phyloP scores from a whole-genome alignment of 1,140 invertebrate species.

The Drosophila nebulosa region DNA sequence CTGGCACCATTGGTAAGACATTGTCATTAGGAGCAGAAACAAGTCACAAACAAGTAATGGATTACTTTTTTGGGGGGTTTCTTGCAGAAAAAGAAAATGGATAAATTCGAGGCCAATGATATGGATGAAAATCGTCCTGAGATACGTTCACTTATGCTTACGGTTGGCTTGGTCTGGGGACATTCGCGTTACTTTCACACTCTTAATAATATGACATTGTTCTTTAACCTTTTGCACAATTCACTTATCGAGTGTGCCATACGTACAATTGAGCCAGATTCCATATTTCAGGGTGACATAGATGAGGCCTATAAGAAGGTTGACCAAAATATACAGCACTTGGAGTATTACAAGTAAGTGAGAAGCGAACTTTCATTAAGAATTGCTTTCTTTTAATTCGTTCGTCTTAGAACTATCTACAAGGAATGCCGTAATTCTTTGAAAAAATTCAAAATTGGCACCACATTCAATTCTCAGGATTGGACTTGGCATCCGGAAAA shows the following conservation, averaged over 20 bases:
- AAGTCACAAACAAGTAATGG: not conserved
- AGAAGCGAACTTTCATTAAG: not conserved
- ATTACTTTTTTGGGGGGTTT: not conserved
- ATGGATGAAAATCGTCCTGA: conserved; percentile 84
- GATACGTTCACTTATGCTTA: conserved; percentile 86
- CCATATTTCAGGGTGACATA: conserved; percentile 86
- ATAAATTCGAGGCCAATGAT: conserved; percentile 86
- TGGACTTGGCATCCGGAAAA: conserved; percentile 87
- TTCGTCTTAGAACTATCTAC: conserved; percentile 79
- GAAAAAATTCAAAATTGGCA: conserved; percentile 66
- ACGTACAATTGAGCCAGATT: conserved; percentile 81
- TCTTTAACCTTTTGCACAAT: conserved; percentile 88
- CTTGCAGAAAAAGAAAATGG: conserved; percentile 82
- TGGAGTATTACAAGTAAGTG: conserved; percentile 80
- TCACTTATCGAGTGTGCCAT: conserved; percentile 84
- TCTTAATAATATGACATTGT: conserved; percentile 87
- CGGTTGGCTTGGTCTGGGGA: conserved; percentile 91
- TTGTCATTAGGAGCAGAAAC: not conserved
- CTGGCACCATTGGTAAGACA: conserved; percentile 83
- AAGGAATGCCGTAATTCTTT: conserved; percentile 83
- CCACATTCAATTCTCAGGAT: conserved; percentile 80
- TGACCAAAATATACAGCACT: conserved; percentile 74
- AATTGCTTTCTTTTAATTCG: not conserved
- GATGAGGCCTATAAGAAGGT: conserved; percentile 83
- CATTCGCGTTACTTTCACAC: conserved; percentile 91